Evolutionary conservation across 2,888 invertebrate genomes (phyloP).

Genomic region (Azorinus chamasolen): DNA sequence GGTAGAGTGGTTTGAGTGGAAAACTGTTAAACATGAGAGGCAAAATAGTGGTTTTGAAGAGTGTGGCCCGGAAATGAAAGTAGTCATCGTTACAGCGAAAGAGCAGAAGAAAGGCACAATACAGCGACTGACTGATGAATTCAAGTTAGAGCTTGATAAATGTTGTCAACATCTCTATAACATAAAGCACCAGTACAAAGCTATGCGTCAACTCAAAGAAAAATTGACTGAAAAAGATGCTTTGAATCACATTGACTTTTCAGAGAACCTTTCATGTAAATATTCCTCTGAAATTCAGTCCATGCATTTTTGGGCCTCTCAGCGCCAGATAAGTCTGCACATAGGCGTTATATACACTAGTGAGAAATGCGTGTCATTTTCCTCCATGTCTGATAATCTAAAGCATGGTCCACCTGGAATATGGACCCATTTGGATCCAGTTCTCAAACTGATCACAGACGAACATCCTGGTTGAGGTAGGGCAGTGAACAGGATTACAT

Average conservation of each 20-base stretch:
- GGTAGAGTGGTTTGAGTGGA: constrained; percentile 38
- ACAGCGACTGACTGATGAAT: constrained; percentile 10
- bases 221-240: constrained; percentile 58
- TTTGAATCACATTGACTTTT: constrained; percentile 82
- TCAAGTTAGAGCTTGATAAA: constrained; percentile 23
- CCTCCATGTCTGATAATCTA: constrained; percentile 6
- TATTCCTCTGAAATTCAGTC: constrained; percentile 83
- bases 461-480: constrained; percentile 43
- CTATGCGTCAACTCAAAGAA: constrained; percentile 53
- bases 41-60: constrained; percentile 7
- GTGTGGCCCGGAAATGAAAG: constrained; percentile 15
- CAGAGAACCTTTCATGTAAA: constrained; percentile 83
- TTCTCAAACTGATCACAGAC: constrained; percentile 57
- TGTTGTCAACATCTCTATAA: constrained; percentile 50
- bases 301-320: constrained; percentile 78
- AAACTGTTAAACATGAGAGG: constrained; percentile 11
- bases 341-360: constrained; percentile 81
- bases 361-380: constrained; percentile 15
- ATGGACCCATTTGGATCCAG: constrained; percentile 84
- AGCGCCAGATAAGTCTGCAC: constrained; percentile 82
- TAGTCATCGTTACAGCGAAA: constrained; percentile 28
- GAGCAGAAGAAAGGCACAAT: constrained; percentile 29
- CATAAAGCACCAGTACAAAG: constrained; percentile 53
- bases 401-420: constrained; percentile 84
- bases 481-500: too few species aligned